Evolutionary conservation across 2,113 vertebrate species (phyloP).

Genomic region (Oreamnos americanus): DNA sequence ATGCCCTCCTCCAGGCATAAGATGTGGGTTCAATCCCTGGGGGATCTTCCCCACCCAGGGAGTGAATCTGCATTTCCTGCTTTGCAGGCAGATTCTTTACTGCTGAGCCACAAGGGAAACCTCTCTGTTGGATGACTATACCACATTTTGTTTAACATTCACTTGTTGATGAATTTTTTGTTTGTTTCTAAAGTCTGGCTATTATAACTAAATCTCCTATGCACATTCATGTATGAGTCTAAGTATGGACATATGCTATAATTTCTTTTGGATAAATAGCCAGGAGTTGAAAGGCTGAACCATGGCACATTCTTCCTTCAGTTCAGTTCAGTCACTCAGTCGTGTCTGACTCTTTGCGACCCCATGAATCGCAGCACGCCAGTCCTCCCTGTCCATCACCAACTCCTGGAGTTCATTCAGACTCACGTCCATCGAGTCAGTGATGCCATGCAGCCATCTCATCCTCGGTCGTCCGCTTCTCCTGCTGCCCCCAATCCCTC

Average conservation of each 20-base stretch:
- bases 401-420: too few species aligned
- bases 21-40: neutral
- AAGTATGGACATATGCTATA: neutral
- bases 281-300: neutral
- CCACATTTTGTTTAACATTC: neutral
- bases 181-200: conserved; percentile 16
- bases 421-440: too few species aligned
- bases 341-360: too few species aligned
- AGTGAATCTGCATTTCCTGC: neutral
- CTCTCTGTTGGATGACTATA: neutral
- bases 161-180: neutral
- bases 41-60: neutral
- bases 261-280: neutral
- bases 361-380: too few species aligned
- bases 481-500: too few species aligned
- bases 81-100: neutral
- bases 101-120: neutral
- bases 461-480: too few species aligned
- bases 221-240: neutral
- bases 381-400: too few species aligned
- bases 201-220: neutral
- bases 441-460: too few species aligned
- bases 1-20: neutral
- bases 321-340: too few species aligned
- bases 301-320: neutral